These are phyloP conservation scores for Rhinolophus ferrumequinum DNA, from an alignment of 2,113 vertebrate species.

Conservation along the genomic window DNA sequence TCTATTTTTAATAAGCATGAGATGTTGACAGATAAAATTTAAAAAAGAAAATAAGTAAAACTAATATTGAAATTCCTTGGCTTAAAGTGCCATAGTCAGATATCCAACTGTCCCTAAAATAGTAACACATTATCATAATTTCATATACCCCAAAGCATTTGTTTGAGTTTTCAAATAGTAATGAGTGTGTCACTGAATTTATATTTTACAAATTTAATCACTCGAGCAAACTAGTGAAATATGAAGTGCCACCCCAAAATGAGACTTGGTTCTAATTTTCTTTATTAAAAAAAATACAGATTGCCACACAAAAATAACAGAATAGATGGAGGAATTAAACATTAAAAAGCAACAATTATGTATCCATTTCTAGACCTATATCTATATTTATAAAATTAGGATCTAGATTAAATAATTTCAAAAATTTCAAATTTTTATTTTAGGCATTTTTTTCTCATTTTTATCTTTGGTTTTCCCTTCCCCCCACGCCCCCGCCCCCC, in stretches of 20 bases:
- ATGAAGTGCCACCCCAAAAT: background rate
- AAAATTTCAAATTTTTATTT: background rate
- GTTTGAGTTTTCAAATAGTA: background rate
- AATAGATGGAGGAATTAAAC: background rate
- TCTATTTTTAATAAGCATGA: constrained; percentile 4
- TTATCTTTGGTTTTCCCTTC: background rate
- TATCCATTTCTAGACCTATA: background rate
- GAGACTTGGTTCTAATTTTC: background rate
- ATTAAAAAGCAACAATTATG: background rate
- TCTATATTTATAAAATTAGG: background rate
- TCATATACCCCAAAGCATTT: background rate
- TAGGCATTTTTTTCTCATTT: background rate
- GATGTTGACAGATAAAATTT: background rate
- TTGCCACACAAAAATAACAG: background rate
- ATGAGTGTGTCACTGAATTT: background rate
- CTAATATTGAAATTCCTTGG: background rate
- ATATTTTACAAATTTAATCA: constrained; percentile 11
- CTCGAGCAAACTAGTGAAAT: background rate
- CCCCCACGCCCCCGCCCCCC: background rate
- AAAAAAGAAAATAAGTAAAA: constrained; percentile 21
- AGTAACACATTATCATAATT: background rate
- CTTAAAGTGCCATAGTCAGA: background rate
- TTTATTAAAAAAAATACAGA: background rate
- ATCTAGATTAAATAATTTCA: background rate
- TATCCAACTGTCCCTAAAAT: background rate